Percentiles rank a stretch among this genome's conserved stretches.
phyloP scores from a whole-genome alignment of 2,113 vertebrate species.

The Atlantisia rogersi region DNA sequence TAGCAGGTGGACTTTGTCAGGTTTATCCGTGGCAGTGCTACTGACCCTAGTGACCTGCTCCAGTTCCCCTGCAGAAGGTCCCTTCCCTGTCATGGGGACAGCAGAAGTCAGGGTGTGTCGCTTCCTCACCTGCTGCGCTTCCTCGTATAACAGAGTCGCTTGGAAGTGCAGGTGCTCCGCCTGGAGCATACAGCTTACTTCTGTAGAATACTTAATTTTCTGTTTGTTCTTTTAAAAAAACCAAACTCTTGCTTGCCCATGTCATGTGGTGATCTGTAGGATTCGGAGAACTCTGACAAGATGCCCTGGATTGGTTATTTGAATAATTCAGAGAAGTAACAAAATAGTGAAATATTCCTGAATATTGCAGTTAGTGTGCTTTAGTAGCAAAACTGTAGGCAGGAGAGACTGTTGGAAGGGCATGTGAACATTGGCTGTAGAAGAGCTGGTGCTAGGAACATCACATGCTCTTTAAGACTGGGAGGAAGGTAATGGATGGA shows the following conservation, averaged over 20 bases:
- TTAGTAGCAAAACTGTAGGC: not conserved
- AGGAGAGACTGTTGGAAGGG: not conserved
- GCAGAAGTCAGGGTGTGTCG: not conserved
- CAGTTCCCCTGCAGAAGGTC: not conserved
- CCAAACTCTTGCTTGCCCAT: rapidly evolving
- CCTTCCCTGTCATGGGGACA: not conserved
- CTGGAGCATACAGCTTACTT: not conserved
- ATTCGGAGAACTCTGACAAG: not conserved
- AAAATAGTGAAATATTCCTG: not conserved
- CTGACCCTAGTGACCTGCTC: not conserved
- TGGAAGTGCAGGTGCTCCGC: not conserved
- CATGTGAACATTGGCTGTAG: not conserved
- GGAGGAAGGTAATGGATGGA: not conserved
- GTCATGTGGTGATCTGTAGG: rapidly evolving
- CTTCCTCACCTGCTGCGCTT: not conserved
- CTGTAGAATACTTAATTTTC: not conserved
- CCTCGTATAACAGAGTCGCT: not conserved
- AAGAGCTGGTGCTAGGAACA: not conserved
- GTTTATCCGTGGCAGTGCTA: not conserved
- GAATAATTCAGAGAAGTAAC: not conserved
- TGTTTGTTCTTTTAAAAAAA: not conserved
- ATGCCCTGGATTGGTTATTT: not conserved
- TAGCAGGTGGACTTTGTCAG: conserved; percentile 37
- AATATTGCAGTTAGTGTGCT: not conserved
- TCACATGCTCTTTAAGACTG: not conserved